phyloP scores from a whole-genome alignment of 2,888 invertebrate species.

The Trachelus tabidus region DNA sequence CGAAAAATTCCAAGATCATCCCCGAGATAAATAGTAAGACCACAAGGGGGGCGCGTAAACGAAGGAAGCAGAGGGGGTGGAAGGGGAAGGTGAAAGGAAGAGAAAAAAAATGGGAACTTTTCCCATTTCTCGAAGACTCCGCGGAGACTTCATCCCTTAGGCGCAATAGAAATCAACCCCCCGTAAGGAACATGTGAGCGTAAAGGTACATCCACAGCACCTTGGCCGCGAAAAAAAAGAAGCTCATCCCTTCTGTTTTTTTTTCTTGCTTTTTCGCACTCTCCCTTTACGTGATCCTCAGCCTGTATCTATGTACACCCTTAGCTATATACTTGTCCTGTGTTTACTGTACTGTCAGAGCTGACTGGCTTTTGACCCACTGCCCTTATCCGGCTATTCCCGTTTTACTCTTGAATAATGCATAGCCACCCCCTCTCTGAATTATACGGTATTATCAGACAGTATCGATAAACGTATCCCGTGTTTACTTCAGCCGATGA shows the following conservation, averaged over 20 bases:
- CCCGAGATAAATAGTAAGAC: not conserved
- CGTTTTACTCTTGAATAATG: not conserved
- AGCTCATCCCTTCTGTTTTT: not conserved
- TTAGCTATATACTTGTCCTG: not conserved
- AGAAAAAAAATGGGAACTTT: not conserved
- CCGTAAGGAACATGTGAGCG: not conserved
- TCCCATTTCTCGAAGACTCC: not conserved
- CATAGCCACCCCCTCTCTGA: not conserved
- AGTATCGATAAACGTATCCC: not conserved
- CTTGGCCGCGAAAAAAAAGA: not conserved
- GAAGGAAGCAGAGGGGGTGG: not conserved
- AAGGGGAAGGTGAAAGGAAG: not conserved
- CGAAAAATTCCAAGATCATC: not conserved
- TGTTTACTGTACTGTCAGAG: not conserved
- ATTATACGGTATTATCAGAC: not conserved
- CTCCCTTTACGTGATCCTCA: not conserved
- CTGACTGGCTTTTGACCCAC: not conserved
- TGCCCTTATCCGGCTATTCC: not conserved
- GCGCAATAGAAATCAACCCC: not conserved
- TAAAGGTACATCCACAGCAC: not conserved
- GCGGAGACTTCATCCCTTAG: not conserved
- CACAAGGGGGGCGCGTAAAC: not conserved
- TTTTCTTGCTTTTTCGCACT: not conserved
- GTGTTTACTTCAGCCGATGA: not conserved
- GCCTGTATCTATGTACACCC: not conserved